Conservation (phyloP, 2,113 vertebrate genomes). For the Brienomyrus longianalis region DNA sequence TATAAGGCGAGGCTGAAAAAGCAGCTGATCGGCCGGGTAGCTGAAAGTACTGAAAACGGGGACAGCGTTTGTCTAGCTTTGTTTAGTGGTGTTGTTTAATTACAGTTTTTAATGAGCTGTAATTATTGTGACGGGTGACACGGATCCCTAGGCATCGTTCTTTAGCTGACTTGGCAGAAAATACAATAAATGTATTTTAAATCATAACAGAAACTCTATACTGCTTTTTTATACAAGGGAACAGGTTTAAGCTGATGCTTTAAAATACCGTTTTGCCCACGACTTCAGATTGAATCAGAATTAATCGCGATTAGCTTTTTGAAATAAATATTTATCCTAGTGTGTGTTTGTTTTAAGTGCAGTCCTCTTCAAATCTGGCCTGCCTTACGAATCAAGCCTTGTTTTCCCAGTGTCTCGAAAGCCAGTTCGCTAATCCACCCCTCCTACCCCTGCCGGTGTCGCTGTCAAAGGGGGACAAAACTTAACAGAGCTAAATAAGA, state of each 20-base stretch:
- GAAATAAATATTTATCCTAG: background rate
- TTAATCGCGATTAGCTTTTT: background rate
- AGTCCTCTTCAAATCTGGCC: background rate
- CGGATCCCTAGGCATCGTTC: background rate
- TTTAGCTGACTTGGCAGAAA: background rate
- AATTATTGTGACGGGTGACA: background rate
- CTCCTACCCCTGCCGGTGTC: background rate
- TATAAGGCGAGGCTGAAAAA: background rate
- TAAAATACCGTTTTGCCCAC: background rate
- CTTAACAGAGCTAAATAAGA: background rate
- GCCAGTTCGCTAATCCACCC: background rate
- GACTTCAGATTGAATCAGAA: background rate
- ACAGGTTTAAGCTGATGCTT: background rate
- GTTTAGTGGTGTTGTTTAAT: background rate
- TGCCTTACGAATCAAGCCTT: background rate
- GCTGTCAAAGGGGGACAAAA: background rate
- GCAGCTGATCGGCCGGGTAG: background rate
- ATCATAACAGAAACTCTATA: background rate
- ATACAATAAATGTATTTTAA: background rate
- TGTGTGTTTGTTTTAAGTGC: background rate
- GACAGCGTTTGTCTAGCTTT: background rate
- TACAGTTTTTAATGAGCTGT: background rate
- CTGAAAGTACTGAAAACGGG: background rate
- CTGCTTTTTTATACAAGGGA: background rate
- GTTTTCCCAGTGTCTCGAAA: background rate